Conservation (phyloP, 1,140 invertebrate species). For the Drosophila ambigua region DNA sequence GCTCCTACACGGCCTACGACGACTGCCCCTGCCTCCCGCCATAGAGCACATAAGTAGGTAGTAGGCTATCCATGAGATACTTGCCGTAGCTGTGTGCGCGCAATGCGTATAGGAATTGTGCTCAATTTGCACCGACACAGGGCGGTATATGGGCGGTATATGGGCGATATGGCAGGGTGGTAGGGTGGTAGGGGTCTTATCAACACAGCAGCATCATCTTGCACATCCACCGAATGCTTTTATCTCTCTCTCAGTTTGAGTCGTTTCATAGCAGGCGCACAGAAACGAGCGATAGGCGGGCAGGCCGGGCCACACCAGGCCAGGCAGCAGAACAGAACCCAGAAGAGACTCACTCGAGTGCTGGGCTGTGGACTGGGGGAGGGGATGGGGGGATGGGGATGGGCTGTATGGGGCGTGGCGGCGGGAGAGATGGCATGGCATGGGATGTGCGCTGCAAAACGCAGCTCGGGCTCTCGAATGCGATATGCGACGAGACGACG, state of each 20-base stretch:
- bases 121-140: constrained; percentile 70
- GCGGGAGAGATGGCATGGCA: not conserved
- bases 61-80: constrained; percentile 52
- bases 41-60: constrained; percentile 56
- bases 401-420: constrained; percentile 13
- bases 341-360: constrained; percentile 1
- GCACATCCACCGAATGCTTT: constrained; percentile 79
- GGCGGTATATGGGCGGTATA: constrained; percentile 36
- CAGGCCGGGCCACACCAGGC: constrained; percentile 39
- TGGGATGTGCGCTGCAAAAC: constrained; percentile 14
- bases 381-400: not conserved
- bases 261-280: constrained; percentile 79
- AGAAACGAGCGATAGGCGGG: constrained; percentile 50
- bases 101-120: constrained; percentile 62
- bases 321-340: constrained; percentile 34
- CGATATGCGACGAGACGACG: no score
- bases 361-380: no score
- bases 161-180: constrained; percentile 27
- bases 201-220: constrained; percentile 82
- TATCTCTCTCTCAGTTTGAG: constrained; percentile 82
- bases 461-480: constrained; percentile 20
- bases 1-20: constrained; percentile 9
- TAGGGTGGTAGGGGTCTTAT: constrained; percentile 51
- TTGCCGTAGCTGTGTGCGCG: constrained; percentile 21
- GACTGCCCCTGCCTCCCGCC: not conserved